Evolutionary conservation across 2,797 vertebrate genomes (phyloP).

Genomic region (Pipistrellus nathusii): DNA sequence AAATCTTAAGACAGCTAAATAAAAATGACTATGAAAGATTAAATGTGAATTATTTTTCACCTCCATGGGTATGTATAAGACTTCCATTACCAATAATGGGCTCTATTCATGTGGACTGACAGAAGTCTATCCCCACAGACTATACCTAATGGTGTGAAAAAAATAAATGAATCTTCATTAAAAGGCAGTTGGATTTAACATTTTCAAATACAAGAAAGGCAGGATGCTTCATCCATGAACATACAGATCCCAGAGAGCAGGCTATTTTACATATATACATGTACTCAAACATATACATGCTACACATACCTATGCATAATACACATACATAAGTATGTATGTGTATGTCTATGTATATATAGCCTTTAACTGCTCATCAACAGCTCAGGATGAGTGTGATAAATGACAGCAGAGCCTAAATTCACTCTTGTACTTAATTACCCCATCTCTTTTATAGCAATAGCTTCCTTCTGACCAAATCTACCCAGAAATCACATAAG

Average conservation of each 20-base stretch:
- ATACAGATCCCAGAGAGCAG: conserved; percentile 55
- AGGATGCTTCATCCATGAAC: conserved; percentile 52
- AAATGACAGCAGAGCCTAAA: neutral
- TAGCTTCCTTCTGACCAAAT: conserved; percentile 12
- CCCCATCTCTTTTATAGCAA: neutral
- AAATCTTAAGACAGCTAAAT: conserved; percentile 67
- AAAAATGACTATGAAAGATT: conserved; percentile 60
- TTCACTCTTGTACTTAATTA: neutral
- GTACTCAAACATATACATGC: neutral
- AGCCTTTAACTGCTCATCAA: neutral
- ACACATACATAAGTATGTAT: neutral
- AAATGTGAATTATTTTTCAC: conserved; percentile 58
- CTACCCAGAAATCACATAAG: neutral
- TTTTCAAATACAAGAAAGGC: conserved; percentile 51
- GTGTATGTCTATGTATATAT: neutral
- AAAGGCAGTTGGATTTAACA: conserved; percentile 47
- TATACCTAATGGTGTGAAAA: conserved; percentile 39
- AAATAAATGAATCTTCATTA: conserved; percentile 60
- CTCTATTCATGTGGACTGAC: conserved; percentile 48
- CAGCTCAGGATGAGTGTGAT: neutral
- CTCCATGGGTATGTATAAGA: conserved; percentile 3
- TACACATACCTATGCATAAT: neutral
- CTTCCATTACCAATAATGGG: conserved; percentile 56
- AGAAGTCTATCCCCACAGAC: conserved; percentile 1
- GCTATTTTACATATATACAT: neutral